phyloP scores from a whole-genome alignment of 2,888 invertebrate genomes.

The Dysmachus trigonus region DNA sequence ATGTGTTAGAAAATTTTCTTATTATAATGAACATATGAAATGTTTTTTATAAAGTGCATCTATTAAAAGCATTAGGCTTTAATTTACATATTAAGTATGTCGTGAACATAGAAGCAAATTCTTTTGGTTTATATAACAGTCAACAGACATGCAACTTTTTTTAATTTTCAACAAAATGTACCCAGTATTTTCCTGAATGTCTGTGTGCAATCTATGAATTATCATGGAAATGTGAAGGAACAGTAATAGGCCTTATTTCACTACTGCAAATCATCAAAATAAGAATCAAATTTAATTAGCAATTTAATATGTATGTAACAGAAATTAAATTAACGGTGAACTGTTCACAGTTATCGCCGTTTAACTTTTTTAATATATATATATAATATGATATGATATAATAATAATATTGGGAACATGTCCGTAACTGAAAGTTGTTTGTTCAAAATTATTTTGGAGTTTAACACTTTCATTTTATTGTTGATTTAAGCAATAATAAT shows the following conservation, averaged over 20 bases:
- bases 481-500: neutral
- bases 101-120: conserved; percentile 28
- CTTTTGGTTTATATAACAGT: neutral
- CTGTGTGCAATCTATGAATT: neutral
- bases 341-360: conserved; percentile 18
- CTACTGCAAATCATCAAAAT: conserved; percentile 1
- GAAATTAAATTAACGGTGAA: neutral
- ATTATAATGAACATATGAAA: neutral
- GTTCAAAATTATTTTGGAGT: conserved; percentile 27
- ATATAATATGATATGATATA: too few relatives aligned
- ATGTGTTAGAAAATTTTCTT: neutral
- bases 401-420: neutral
- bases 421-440: neutral
- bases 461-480: neutral
- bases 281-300: neutral
- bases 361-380: neutral
- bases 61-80: neutral
- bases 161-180: neutral
- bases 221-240: neutral
- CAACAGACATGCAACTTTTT: conserved; percentile 25
- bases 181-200: neutral
- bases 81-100: neutral
- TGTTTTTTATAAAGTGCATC: neutral
- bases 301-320: neutral
- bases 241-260: neutral